These are phyloP conservation scores for Alfaro cultratus DNA, from an alignment of 2,797 vertebrate species.

Conservation along the genomic window DNA sequence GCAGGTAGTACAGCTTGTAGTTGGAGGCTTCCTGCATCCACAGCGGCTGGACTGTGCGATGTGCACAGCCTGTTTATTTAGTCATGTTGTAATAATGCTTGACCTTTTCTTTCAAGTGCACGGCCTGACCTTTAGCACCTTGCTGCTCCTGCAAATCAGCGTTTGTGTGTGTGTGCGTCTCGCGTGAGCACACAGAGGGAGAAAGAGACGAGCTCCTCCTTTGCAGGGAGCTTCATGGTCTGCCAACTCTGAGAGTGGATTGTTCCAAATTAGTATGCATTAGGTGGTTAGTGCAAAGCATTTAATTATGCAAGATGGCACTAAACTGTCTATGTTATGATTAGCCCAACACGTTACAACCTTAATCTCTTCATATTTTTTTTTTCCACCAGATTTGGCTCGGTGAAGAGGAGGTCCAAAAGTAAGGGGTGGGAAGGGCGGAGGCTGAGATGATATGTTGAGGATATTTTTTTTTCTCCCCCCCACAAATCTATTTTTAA, in stretches of 20 bases:
- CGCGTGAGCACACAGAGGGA: slow-evolving; percentile 28
- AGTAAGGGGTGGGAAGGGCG: slow-evolving; percentile 11
- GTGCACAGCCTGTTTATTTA: slow-evolving; percentile 79
- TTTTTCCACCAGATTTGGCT: slow-evolving; percentile 30
- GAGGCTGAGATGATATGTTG: slow-evolving; percentile 17
- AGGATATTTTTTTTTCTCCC: slow-evolving; percentile 1
- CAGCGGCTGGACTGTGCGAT: slow-evolving; percentile 45
- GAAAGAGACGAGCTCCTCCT: slow-evolving; percentile 55
- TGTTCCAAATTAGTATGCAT: slow-evolving; percentile 84
- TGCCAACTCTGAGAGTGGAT: slow-evolving; percentile 76
- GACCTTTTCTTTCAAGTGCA: slow-evolving; percentile 82
- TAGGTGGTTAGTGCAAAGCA: slow-evolving; percentile 80
- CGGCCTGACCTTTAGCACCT: slow-evolving; percentile 78
- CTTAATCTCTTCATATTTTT: slow-evolving; percentile 64
- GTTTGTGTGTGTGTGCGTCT: slow-evolving; percentile 12
- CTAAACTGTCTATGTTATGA: slow-evolving; percentile 84
- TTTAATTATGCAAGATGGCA: slow-evolving; percentile 84
- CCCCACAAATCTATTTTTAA: not conserved
- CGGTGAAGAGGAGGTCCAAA: slow-evolving; percentile 36
- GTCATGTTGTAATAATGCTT: slow-evolving; percentile 83
- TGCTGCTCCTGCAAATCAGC: slow-evolving; percentile 52
- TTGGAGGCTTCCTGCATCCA: slow-evolving; percentile 37
- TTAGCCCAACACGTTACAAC: slow-evolving; percentile 81
- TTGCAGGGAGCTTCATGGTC: slow-evolving; percentile 74
- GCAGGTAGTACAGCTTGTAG: slow-evolving; percentile 50